Conservation (phyloP, 2,888 invertebrate genomes). For the Nomada flava region DNA sequence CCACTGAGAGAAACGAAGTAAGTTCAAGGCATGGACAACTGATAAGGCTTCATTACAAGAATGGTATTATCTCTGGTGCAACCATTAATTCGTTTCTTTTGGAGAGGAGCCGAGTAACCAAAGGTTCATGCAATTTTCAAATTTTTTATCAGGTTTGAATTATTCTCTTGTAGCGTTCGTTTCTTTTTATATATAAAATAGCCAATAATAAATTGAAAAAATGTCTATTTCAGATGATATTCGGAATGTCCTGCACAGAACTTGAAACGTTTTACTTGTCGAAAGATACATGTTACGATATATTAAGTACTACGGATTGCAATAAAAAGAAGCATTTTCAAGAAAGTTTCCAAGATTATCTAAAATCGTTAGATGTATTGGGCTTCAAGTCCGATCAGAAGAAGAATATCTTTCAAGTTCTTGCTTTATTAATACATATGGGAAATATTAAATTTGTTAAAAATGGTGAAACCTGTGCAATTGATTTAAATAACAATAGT, state of each 20-base stretch:
- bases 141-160: constrained; percentile 82
- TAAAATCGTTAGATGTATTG: constrained; percentile 76
- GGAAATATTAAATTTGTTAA: constrained; percentile 79
- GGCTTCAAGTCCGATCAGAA: constrained; percentile 70
- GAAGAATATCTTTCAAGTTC: constrained; percentile 75
- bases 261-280: constrained; percentile 74
- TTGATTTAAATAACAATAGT: constrained; percentile 70
- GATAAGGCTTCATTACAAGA: constrained; percentile 80
- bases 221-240: constrained; percentile 72
- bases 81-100: constrained; percentile 82
- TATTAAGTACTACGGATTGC: constrained; percentile 64
- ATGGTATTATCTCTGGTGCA: constrained; percentile 79
- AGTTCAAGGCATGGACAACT: constrained; percentile 84
- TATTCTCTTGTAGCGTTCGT: not conserved
- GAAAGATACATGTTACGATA: constrained; percentile 69
- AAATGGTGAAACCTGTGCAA: constrained; percentile 66
- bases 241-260: constrained; percentile 71
- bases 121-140: constrained; percentile 82
- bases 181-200: not conserved
- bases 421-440: constrained; percentile 80
- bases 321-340: constrained; percentile 45
- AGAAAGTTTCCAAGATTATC: constrained; percentile 74
- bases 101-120: constrained; percentile 83
- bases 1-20: constrained; percentile 81
- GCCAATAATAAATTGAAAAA: not conserved